These are phyloP conservation scores for Zaprionus kolodkinae DNA, from an alignment of 1,140 invertebrate species.

Conservation along the genomic window DNA sequence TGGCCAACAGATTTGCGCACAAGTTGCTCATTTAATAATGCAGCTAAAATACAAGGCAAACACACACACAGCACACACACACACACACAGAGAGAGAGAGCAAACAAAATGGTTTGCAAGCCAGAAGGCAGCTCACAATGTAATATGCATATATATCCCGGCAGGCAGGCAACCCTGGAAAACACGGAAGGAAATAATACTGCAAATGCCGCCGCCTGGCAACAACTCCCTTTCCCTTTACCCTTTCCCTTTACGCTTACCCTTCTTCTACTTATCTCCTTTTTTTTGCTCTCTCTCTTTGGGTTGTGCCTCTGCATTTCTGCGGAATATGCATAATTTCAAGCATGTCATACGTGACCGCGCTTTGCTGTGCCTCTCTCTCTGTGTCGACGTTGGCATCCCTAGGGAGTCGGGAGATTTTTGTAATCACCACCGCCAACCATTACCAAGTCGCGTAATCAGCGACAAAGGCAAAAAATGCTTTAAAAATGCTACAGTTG, in stretches of 20 bases:
- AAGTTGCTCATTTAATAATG: slow-evolving; percentile 80
- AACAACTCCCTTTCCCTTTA: slow-evolving; percentile 18
- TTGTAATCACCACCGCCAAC: slow-evolving; percentile 69
- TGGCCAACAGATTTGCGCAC: slow-evolving; percentile 60
- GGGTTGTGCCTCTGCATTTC: slow-evolving; percentile 47
- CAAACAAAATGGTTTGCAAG: slow-evolving; percentile 16
- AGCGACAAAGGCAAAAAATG: slow-evolving; percentile 55
- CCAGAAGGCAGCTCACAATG: slow-evolving; percentile 61
- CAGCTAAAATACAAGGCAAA: slow-evolving; percentile 59
- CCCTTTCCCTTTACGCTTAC: background rate
- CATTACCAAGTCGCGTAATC: slow-evolving; percentile 78
- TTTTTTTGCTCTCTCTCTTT: slow-evolving; percentile 26
- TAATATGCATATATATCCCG: slow-evolving; percentile 71
- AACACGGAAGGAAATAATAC: slow-evolving; percentile 77
- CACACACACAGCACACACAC: slow-evolving; percentile 49
- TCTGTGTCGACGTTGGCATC: background rate
- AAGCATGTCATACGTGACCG: slow-evolving; percentile 72
- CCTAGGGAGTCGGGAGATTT: slow-evolving; percentile 43
- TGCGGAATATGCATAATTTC: slow-evolving; percentile 80
- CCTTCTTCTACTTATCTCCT: slow-evolving; percentile 26
- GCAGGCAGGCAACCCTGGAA: slow-evolving; percentile 45
- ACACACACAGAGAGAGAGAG: slow-evolving; percentile 3
- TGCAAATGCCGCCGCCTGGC: slow-evolving; percentile 68
- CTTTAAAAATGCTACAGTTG: slow-evolving; percentile 57
- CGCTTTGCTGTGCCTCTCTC: slow-evolving; percentile 17